These are phyloP conservation scores for Neomicropteryx cornuta DNA, from an alignment of 1,140 invertebrate species.

Conservation along the genomic window DNA sequence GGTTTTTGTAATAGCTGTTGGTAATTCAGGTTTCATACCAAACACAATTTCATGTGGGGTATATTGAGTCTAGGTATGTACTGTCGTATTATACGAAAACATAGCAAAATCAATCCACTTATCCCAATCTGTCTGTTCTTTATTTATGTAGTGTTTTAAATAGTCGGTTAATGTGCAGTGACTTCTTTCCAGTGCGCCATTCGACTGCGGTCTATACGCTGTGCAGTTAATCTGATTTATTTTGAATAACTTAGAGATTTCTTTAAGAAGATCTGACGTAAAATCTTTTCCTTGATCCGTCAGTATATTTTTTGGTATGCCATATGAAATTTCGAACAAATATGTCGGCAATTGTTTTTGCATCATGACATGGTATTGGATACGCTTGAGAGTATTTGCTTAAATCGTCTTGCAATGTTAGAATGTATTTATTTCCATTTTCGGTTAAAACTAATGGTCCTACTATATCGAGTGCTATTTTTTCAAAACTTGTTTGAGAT, in stretches of 20 bases:
- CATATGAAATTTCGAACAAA: too few relatives aligned
- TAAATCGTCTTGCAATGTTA: constrained; percentile 27
- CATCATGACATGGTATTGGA: constrained; percentile 23
- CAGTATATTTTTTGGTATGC: too few relatives aligned
- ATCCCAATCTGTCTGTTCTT: constrained; percentile 26
- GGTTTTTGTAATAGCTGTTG: constrained; percentile 10
- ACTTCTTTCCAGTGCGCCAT: constrained; percentile 22
- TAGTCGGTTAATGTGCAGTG: constrained; percentile 29
- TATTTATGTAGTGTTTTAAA: constrained; percentile 25
- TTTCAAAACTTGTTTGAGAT: constrained; percentile 13
- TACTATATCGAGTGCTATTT: constrained; percentile 18
- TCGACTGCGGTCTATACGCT: too few relatives aligned
- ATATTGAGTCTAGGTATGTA: constrained; percentile 17
- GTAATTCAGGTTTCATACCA: constrained; percentile 11
- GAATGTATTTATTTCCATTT: too few relatives aligned
- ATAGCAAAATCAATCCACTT: constrained; percentile 22
- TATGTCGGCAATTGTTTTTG: constrained; percentile 13
- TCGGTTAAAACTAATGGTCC: constrained; percentile 18
- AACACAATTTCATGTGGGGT: constrained; percentile 20
- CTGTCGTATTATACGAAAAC: constrained; percentile 24
- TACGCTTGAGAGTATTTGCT: constrained; percentile 23
- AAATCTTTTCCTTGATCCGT: too few relatives aligned
- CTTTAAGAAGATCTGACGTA: too few relatives aligned
- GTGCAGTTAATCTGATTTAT: constrained; percentile 17
- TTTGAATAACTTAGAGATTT: constrained; percentile 18